A percentile compares a stretch with the other conserved stretches of the same genome.
These are phyloP conservation scores for Littorina saxatilis DNA, from an alignment of 1,140 invertebrate genomes.

Conservation along the genomic window DNA sequence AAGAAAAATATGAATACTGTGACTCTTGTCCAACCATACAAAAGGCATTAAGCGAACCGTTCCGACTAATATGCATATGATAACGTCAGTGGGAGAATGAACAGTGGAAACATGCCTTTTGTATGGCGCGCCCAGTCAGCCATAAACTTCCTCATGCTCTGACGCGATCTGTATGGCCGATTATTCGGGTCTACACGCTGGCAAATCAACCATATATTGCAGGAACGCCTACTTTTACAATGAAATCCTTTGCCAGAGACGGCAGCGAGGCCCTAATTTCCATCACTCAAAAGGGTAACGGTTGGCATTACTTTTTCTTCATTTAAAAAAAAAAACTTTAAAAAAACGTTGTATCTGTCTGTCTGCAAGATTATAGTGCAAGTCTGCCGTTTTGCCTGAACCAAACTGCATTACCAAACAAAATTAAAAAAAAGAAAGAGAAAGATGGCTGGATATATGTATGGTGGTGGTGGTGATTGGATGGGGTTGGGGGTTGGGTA, in stretches of 20 bases:
- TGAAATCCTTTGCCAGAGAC: no score
- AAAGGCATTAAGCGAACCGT: background rate
- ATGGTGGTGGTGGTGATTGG: no score
- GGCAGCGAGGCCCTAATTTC: background rate
- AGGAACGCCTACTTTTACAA: background rate
- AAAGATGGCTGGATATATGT: no score
- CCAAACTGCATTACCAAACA: no score
- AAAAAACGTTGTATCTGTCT: no score
- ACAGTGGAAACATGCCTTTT: background rate
- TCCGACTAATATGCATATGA: conserved; percentile 26
- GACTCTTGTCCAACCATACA: background rate
- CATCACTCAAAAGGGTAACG: background rate
- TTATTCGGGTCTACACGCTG: background rate
- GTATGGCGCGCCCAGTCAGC: background rate
- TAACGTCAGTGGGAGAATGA: background rate
- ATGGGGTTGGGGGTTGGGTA: no score
- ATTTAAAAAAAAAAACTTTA: no score
- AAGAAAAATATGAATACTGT: background rate
- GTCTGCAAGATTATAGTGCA: no score
- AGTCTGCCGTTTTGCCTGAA: no score
- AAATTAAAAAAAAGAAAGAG: no score
- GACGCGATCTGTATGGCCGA: background rate
- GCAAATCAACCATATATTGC: background rate
- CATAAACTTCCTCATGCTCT: background rate
- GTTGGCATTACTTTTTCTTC: no score